Percentiles rank a stretch among this genome's conserved stretches.
These are phyloP conservation scores for Lepidocolaptes lacrymiger DNA, from an alignment of 2,797 vertebrate species.

Conservation along the genomic window DNA sequence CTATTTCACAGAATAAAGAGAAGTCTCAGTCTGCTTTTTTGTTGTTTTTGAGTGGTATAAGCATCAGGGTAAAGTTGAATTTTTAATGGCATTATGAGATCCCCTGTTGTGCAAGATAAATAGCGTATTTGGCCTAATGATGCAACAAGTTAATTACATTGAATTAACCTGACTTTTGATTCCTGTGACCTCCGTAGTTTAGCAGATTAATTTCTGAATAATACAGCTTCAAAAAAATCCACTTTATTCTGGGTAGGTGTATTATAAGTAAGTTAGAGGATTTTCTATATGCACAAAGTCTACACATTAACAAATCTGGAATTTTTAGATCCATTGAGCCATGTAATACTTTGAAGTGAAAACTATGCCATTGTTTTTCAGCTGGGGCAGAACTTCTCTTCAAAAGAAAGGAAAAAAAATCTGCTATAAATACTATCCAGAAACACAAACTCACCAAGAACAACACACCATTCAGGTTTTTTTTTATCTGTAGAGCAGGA, in stretches of 20 bases:
- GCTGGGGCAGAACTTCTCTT: background rate
- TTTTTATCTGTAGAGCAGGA: background rate
- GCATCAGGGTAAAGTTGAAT: background rate
- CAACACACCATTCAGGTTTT: background rate
- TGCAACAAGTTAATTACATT: background rate
- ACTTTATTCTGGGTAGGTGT: background rate
- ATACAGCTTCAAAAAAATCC: background rate
- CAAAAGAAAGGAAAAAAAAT: background rate
- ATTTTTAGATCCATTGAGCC: background rate
- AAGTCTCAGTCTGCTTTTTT: background rate
- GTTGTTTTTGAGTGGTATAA: background rate
- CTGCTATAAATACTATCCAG: background rate
- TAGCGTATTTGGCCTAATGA: background rate
- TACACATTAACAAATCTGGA: background rate
- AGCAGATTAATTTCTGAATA: conserved; percentile 7
- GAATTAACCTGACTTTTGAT: background rate
- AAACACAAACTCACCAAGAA: background rate
- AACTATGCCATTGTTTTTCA: background rate
- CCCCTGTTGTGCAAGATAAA: background rate
- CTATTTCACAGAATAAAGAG: background rate
- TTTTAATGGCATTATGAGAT: background rate
- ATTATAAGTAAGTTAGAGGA: background rate
- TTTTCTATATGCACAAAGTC: background rate
- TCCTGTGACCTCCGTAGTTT: background rate
- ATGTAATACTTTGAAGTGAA: background rate